Percentiles rank a stretch among this genome's conserved stretches.
phyloP scores from a whole-genome alignment of 2,113 vertebrate species.

The Pao palembangensis region DNA sequence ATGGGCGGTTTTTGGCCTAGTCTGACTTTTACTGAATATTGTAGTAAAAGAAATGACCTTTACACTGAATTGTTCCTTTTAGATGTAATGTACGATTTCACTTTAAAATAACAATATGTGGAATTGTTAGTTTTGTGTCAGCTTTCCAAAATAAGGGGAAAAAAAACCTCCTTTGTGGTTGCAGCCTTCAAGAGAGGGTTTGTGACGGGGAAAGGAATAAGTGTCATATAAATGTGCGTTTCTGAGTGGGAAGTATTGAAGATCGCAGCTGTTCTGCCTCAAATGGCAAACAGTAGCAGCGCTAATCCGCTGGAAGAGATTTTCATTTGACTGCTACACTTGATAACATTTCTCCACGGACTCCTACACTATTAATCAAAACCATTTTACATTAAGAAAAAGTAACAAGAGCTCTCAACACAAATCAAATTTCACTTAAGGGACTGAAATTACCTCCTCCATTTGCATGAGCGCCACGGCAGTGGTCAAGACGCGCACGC shows the following conservation, averaged over 20 bases:
- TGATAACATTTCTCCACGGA: slow-evolving; percentile 37
- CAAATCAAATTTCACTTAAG: slow-evolving; percentile 52
- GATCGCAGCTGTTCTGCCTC: slow-evolving; percentile 3
- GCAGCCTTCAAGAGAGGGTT: too few species aligned
- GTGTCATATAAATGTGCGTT: slow-evolving; percentile 6
- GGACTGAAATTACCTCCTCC: slow-evolving; percentile 57
- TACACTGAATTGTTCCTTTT: too few species aligned
- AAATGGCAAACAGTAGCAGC: slow-evolving; percentile 28
- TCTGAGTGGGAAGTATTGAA: neutral
- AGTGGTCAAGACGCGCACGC: slow-evolving; percentile 53
- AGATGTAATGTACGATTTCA: too few species aligned
- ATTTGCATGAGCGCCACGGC: slow-evolving; percentile 48
- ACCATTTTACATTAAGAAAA: slow-evolving; percentile 40
- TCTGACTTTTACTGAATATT: too few species aligned
- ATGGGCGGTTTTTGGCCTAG: too few species aligned
- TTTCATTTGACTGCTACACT: slow-evolving; percentile 30
- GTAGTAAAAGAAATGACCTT: too few species aligned
- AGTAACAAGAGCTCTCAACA: slow-evolving; percentile 43
- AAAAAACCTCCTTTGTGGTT: too few species aligned
- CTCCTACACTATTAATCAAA: slow-evolving; percentile 46
- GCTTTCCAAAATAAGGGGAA: too few species aligned
- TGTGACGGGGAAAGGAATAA: neutral
- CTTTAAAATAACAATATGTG: too few species aligned
- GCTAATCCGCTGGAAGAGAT: slow-evolving; percentile 31
- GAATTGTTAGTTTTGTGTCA: too few species aligned